These are phyloP conservation scores for Barbus barbus DNA, from an alignment of 2,113 vertebrate genomes.

Conservation along the genomic window DNA sequence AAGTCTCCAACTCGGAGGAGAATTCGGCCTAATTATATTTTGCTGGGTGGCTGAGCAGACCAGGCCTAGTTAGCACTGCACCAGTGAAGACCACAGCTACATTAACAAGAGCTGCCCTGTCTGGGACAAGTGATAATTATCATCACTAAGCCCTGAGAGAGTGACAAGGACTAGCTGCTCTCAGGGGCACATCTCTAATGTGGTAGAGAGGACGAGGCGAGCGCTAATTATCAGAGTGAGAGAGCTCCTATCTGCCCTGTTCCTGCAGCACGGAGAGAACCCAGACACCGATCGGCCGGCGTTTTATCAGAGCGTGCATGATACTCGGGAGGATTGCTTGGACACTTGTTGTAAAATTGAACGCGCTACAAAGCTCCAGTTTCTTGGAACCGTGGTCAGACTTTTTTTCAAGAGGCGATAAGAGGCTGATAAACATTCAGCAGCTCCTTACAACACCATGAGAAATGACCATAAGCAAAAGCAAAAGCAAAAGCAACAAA, in stretches of 20 bases:
- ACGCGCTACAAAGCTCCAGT: not conserved
- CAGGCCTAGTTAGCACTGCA: slow-evolving; percentile 46
- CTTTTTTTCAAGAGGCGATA: slow-evolving; percentile 17
- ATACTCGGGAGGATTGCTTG: not conserved
- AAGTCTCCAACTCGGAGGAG: slow-evolving; percentile 31
- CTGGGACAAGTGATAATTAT: slow-evolving; percentile 60
- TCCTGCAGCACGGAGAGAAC: not conserved
- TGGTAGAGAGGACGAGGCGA: slow-evolving; percentile 42
- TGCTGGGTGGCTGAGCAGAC: slow-evolving; percentile 54
- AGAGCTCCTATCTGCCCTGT: not conserved
- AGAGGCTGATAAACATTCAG: slow-evolving; percentile 40
- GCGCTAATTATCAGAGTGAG: slow-evolving; percentile 49
- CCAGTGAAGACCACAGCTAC: slow-evolving; percentile 48
- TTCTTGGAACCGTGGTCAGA: not conserved
- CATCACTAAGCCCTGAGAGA: slow-evolving; percentile 45
- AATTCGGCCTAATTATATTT: slow-evolving; percentile 57
- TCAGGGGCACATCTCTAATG: slow-evolving; percentile 52
- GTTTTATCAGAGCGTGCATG: not conserved
- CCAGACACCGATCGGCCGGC: not conserved
- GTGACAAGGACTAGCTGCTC: slow-evolving; percentile 52
- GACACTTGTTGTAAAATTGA: slow-evolving; percentile 27
- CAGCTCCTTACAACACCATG: not conserved
- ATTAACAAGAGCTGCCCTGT: slow-evolving; percentile 55
- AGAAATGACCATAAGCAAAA: not conserved
- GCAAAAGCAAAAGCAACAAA: not conserved